Conservation (phyloP, 2,888 invertebrate species). For the Volucella inanis region DNA sequence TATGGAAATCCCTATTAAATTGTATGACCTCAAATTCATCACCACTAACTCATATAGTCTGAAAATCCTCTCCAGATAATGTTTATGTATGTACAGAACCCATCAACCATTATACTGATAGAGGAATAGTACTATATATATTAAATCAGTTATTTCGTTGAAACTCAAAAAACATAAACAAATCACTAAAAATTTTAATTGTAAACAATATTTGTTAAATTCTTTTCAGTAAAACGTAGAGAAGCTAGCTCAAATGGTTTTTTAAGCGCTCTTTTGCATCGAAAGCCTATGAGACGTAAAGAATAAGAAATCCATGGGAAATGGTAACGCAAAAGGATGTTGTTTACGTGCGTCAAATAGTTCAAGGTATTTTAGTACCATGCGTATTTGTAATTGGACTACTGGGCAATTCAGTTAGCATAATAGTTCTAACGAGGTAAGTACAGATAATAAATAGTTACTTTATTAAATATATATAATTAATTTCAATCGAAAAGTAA, state of each 20-base stretch:
- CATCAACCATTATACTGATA: no score
- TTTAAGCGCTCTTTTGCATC: constrained; percentile 3
- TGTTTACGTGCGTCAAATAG: constrained; percentile 82
- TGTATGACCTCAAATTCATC: no score
- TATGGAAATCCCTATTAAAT: no score
- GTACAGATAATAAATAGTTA: constrained; percentile 62
- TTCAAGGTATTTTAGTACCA: constrained; percentile 87
- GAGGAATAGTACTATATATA: no score
- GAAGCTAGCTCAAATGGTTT: constrained; percentile 2
- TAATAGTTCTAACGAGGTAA: constrained; percentile 85
- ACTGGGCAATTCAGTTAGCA: constrained; percentile 86
- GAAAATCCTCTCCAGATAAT: no score
- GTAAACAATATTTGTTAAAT: neutral
- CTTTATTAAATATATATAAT: neutral
- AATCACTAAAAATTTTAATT: neutral
- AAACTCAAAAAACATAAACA: neutral
- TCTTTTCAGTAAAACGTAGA: constrained; percentile 12
- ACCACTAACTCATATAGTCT: no score
- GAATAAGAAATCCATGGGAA: constrained; percentile 70
- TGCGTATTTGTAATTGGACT: constrained; percentile 87
- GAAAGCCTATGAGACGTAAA: constrained; percentile 43
- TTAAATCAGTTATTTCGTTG: neutral
- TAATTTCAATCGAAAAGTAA: no score
- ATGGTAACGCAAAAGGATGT: constrained; percentile 81
- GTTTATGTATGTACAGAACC: no score